phyloP scores from a whole-genome alignment of 2,113 vertebrate genomes.

The Corythornis vintsioides region DNA sequence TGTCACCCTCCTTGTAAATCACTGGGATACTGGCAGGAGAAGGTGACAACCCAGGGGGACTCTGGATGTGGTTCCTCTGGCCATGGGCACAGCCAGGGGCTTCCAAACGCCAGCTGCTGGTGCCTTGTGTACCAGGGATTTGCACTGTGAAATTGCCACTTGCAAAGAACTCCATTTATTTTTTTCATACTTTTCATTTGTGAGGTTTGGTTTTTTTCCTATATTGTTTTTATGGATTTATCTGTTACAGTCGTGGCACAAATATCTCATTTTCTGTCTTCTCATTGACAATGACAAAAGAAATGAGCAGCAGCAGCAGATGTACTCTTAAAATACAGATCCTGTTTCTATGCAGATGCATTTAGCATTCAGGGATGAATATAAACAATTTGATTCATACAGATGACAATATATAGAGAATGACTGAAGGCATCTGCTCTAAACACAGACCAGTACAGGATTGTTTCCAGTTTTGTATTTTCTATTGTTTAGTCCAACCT shows the following conservation, averaged over 20 bases:
- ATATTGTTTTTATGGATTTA: not conserved
- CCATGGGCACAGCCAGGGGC: not conserved
- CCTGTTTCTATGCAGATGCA: slow-evolving; percentile 53
- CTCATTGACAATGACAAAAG: slow-evolving; percentile 51
- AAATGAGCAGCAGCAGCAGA: slow-evolving; percentile 45
- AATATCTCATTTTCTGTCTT: slow-evolving; percentile 50
- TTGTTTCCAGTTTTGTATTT: slow-evolving; percentile 38
- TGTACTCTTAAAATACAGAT: slow-evolving; percentile 52
- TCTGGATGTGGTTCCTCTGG: not conserved
- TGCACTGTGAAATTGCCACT: slow-evolving; percentile 31
- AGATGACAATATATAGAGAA: not conserved
- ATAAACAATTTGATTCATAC: slow-evolving; percentile 29
- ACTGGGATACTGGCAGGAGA: not conserved
- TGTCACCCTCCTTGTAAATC: not conserved
- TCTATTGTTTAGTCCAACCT: slow-evolving; percentile 21
- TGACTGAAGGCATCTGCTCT: slow-evolving; percentile 50
- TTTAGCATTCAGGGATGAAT: slow-evolving; percentile 51
- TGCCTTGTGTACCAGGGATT: not conserved
- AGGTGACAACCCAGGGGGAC: not conserved
- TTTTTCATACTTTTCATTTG: slow-evolving; percentile 18
- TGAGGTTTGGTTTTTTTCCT: not conserved
- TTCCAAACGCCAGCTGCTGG: not conserved
- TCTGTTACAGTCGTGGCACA: slow-evolving; percentile 35
- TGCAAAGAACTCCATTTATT: slow-evolving; percentile 45
- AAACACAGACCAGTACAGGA: slow-evolving; percentile 6